These are phyloP conservation scores for Druceiella hillmani DNA, from an alignment of 2,888 invertebrate genomes.

Conservation along the genomic window DNA sequence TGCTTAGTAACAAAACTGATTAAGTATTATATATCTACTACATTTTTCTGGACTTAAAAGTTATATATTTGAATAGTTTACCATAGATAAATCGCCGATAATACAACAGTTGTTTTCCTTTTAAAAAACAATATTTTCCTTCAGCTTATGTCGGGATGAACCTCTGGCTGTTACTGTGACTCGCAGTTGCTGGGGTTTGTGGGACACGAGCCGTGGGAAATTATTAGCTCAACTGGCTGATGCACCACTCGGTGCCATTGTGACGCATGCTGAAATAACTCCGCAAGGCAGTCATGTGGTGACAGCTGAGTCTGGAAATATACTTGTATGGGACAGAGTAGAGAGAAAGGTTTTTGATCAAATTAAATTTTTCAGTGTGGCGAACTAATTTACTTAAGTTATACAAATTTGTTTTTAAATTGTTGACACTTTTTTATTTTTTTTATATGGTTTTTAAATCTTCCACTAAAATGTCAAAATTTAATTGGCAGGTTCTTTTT, in stretches of 20 bases:
- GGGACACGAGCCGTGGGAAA: constrained; percentile 84
- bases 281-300: constrained; percentile 79
- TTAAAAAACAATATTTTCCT: constrained; percentile 15
- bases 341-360: constrained; percentile 38
- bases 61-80: too few species aligned
- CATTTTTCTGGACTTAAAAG: too few species aligned
- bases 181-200: constrained; percentile 90
- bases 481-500: constrained; percentile 61
- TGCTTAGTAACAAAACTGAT: too few species aligned
- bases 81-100: too few species aligned
- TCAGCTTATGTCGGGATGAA: constrained; percentile 69
- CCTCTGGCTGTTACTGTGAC: constrained; percentile 89
- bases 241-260: constrained; percentile 88
- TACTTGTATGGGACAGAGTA: constrained; percentile 76
- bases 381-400: too few species aligned
- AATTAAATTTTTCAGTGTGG: too few species aligned
- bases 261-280: constrained; percentile 87
- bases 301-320: constrained; percentile 88
- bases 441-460: too few species aligned
- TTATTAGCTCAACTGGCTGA: constrained; percentile 85
- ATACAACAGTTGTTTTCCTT: too few species aligned
- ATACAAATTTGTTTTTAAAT: not conserved
- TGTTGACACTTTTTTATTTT: too few species aligned
- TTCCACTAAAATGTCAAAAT: not conserved
- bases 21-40: too few species aligned